Evolutionary conservation across 1,140 invertebrate genomes (phyloP), one percentile per base, ranked within the genome.

Genomic region (Diorhabda carinulata): DNA sequence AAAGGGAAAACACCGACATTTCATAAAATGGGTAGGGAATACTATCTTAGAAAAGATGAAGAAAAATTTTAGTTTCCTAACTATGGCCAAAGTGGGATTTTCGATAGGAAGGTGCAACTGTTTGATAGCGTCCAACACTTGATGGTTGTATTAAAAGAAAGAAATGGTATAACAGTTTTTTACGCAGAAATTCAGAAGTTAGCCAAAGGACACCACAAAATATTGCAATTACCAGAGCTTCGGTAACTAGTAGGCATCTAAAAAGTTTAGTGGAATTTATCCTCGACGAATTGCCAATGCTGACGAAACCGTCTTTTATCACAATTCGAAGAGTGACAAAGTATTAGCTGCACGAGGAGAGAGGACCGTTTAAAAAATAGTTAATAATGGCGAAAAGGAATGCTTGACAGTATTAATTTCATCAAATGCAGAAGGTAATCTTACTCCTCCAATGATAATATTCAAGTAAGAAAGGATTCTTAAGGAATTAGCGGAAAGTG

Each of bases 381-480:
- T 60, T 25, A 59, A 67, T 4, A 60, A 10, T 59, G 57, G 43
- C 43, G 68, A 70, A 47, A 73, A 73, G 45, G 69, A 73, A 69
- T 69, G 63, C 43, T 60, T 69, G 47, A 73, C 72, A n/a, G 57
- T 67, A 25, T 42, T 71, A 3, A 10, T 61, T 59, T 69, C 62
- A 41, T 59, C 5, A 41, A 64, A 57, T 62, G 78, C 77, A 3
- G 65, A 42, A 61, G 76, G 77, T 41, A 52, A 72, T 43, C 43
- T 72, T 5, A 40, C 60, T 25, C 76, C 74, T 25, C 77, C 78
- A 2, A 76, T 79, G 73, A 69, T 81, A 25, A 81, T 78, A 77
- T 82, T 76, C 69, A 71, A 74, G 79, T 85, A 78, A 75, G 64
- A 75, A 67, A 61, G 75, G 56, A 72, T 80, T 8, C 77, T 2